phyloP scores from a whole-genome alignment of 2,888 invertebrate genomes.

The Ecliptopera silaceata region DNA sequence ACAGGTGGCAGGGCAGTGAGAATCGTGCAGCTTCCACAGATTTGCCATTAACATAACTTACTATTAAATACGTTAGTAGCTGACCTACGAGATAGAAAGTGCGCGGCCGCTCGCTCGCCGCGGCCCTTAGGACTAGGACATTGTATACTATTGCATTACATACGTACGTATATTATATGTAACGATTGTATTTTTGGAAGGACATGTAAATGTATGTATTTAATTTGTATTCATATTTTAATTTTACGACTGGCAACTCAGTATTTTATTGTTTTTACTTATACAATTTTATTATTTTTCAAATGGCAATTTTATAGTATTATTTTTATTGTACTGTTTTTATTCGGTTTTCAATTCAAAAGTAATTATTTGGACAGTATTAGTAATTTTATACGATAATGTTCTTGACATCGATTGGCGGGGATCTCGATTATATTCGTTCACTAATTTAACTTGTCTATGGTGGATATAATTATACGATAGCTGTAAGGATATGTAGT shows the following conservation, averaged over 20 bases:
- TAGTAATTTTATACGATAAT: conserved; percentile 56
- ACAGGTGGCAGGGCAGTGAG: conserved; percentile 45
- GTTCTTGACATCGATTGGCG: conserved; percentile 60
- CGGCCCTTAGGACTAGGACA: conserved; percentile 65
- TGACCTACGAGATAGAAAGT: conserved; percentile 32
- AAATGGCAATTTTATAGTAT: conserved; percentile 58
- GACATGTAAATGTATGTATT: conserved; percentile 64
- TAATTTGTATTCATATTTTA: conserved; percentile 60
- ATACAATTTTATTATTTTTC: conserved; percentile 32
- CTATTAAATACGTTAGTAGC: conserved; percentile 52
- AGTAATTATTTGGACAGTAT: conserved; percentile 76
- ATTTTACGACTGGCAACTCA: conserved; percentile 64
- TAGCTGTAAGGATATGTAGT: conserved; percentile 68
- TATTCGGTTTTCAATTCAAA: conserved; percentile 47
- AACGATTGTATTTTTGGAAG: conserved; percentile 70
- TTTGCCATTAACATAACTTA: conserved; percentile 73
- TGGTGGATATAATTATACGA: conserved; percentile 81
- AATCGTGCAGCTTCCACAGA: conserved; percentile 75
- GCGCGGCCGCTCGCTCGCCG: conserved; percentile 30
- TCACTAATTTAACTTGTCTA: conserved; percentile 67
- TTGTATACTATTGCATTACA: conserved; percentile 69
- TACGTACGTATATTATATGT: conserved; percentile 57
- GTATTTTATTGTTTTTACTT: conserved; percentile 60
- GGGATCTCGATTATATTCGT: conserved; percentile 72
- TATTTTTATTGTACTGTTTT: conserved; percentile 52